These are phyloP conservation scores for Nothocercus nigrocapillus DNA, from an alignment of 2,113 vertebrate species.

Conservation along the genomic window DNA sequence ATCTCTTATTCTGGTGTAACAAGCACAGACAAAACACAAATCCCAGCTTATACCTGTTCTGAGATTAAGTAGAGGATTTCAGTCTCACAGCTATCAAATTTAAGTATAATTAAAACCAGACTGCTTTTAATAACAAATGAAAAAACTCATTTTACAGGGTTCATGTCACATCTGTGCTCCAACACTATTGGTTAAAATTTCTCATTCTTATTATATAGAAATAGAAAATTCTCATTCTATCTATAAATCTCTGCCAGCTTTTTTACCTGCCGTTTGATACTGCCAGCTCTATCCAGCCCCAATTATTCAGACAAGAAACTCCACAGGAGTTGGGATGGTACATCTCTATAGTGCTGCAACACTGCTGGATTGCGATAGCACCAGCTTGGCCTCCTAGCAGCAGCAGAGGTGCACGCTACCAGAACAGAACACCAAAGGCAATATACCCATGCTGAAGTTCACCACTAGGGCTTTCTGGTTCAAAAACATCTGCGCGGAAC, in stretches of 20 bases:
- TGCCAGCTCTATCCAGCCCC: neutral
- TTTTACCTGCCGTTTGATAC: neutral
- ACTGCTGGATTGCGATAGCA: neutral
- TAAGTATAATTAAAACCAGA: neutral
- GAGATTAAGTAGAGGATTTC: neutral
- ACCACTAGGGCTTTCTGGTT: neutral
- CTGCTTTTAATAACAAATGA: neutral
- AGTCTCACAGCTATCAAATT: neutral
- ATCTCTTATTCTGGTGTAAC: neutral
- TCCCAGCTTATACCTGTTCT: neutral
- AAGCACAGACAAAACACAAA: neutral
- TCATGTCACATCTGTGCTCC: neutral
- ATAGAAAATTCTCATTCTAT: neutral
- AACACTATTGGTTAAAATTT: neutral
- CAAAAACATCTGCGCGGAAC: neutral
- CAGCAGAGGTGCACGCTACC: neutral
- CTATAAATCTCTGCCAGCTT: neutral
- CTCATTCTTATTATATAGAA: neutral
- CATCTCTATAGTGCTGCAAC: neutral
- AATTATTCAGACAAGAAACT: slow-evolving; percentile 14
- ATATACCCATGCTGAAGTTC: fast-evolving
- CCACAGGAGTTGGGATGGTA: neutral
- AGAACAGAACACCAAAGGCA: neutral
- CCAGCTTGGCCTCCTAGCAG: neutral
- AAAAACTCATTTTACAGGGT: neutral